A percentile compares a stretch with the other conserved stretches of the same genome.
phyloP scores from a whole-genome alignment of 2,888 invertebrate species.

The Synanthedon vespiformis region DNA sequence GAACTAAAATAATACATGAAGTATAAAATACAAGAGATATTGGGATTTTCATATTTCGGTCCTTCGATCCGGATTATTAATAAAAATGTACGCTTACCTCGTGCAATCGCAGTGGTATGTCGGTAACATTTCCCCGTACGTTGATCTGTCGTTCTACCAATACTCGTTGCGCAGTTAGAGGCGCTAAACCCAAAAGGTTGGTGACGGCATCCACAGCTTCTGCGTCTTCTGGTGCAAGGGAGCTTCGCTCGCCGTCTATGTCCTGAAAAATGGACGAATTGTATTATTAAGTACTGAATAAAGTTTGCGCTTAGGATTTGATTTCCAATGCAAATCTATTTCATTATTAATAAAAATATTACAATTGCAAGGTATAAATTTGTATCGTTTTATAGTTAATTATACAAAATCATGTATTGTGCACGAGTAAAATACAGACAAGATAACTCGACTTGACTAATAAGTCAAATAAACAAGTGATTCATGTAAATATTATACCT shows the following conservation, averaged over 20 bases:
- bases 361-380: too few species aligned
- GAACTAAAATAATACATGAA: not conserved
- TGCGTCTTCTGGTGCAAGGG: slow-evolving; percentile 76
- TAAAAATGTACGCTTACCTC: slow-evolving; percentile 68
- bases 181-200: slow-evolving; percentile 80
- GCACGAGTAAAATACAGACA: not conserved
- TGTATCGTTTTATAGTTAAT: too few species aligned
- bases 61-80: not conserved
- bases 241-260: slow-evolving; percentile 87
- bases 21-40: not conserved
- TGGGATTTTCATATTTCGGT: not conserved
- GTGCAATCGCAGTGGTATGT: slow-evolving; percentile 88
- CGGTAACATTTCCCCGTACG: slow-evolving; percentile 92
- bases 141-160: slow-evolving; percentile 86
- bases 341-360: not conserved
- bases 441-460: not conserved
- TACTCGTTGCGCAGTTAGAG: slow-evolving; percentile 81
- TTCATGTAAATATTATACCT: slow-evolving; percentile 40
- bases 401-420: too few species aligned
- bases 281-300: too few species aligned
- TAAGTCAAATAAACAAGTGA: not conserved
- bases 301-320: too few species aligned
- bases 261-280: slow-evolving; percentile 58
- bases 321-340: too few species aligned
- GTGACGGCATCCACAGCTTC: slow-evolving; percentile 80